Base-by-base conservation (phyloP, 92 coral and sea anemone species). In the Heteractis magnifica region DNA sequence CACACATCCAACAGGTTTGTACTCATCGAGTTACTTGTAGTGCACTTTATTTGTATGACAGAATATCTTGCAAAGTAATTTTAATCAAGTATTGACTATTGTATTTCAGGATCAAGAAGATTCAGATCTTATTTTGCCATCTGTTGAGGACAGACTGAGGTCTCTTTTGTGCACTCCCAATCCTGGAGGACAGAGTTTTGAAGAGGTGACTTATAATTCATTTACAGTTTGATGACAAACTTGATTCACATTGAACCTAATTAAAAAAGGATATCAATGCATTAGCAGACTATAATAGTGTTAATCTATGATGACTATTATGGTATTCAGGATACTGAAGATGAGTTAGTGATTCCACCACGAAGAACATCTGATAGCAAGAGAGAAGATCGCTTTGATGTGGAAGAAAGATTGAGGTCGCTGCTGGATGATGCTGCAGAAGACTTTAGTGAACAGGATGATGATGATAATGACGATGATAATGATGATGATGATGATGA, bases 91-190 rank as follows among this genome's bases (percentile, higher is more conserved):
- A 26, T 18, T 20, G 4, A 52, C 15, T 21, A 5, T 11, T 78
- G 10, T 60, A 15, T 75, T 84, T 6, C 82, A 75, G 87, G 72
- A 85, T 68, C 50, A 21, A n/a, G 64, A 51, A 16, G 72, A 68
- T 68, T 53, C 88, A 20, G 88, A 85, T 50, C 13, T 78, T 10
- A 86, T 87, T 11, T 89, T 90, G 2, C 92, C 92, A 52, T 91
- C 97, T 62, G 86, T 93, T 23, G 97, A 93, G 71, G 97, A 93
- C 12, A 89, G 97, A 82, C 90, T 93, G 12, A 89, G 94, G 65
- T 91, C 97, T 0, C 59, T 93, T 60, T 76, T 93, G 72, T 87
- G 89, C 73, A 86, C 90, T 20, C 97, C 95, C 6, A 93, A 87
- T 82, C 97, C 93, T 70, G 95, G 97, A 52, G 97, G 96, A n/a